phyloP scores from a whole-genome alignment of 64 coral and sea anemone species.

The Actinia tenebrosa region DNA sequence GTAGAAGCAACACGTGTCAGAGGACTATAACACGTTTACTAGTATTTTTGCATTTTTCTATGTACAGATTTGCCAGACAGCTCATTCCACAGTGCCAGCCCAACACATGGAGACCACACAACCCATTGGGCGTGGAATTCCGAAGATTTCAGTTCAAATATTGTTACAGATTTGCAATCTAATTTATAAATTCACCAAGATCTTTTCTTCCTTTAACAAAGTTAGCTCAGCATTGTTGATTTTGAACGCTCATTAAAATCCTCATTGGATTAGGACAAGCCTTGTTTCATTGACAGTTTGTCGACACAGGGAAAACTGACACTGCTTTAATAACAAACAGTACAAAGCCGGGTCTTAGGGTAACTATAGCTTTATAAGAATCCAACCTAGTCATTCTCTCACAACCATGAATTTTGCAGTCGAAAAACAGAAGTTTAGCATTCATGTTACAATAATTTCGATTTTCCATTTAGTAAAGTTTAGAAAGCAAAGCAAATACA shows the following conservation, averaged over 20 bases:
- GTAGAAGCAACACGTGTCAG: neutral
- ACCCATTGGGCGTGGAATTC: neutral
- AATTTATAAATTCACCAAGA: neutral
- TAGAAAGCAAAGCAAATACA: no score
- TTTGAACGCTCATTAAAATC: constrained; percentile 15
- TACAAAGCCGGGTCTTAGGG: neutral
- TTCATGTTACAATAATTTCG: no score
- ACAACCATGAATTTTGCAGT: neutral
- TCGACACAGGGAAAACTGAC: constrained; percentile 2
- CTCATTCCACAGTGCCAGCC: neutral
- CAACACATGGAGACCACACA: neutral
- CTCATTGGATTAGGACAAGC: neutral
- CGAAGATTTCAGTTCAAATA: neutral
- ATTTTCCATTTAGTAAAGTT: neutral
- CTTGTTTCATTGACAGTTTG: neutral
- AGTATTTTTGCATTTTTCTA: neutral
- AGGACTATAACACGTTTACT: neutral
- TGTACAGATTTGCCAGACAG: neutral
- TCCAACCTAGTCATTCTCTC: neutral
- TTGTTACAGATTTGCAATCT: neutral
- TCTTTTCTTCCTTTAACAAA: neutral
- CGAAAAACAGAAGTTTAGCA: no score
- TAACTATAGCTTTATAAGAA: neutral
- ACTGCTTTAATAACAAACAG: neutral
- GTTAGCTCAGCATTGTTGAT: neutral